Conservation (phyloP, 2,797 vertebrate genomes). For the Psittacula derbiana region DNA sequence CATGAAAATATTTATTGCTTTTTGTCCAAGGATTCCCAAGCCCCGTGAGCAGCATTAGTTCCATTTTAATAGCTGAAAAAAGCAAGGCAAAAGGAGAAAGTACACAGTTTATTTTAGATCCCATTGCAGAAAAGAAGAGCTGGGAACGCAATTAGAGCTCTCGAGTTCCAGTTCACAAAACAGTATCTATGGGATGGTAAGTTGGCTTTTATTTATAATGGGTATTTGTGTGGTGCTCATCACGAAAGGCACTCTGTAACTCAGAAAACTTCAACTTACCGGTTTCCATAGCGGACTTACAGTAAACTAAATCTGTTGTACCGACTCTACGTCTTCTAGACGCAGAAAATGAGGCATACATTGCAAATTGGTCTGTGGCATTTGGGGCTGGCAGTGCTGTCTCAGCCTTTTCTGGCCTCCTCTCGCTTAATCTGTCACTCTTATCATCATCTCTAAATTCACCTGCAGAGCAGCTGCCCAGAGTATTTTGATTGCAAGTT, state of each 20-base stretch:
- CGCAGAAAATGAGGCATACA: background rate
- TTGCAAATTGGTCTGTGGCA: background rate
- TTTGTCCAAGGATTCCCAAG: background rate
- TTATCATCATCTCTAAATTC: conserved; percentile 33
- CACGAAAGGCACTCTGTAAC: background rate
- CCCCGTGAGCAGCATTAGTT: background rate
- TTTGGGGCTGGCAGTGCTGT: background rate
- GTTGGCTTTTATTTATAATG: background rate
- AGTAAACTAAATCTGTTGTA: background rate
- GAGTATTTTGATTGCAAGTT: background rate
- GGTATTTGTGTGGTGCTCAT: background rate
- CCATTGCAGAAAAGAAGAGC: background rate
- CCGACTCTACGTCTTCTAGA: background rate
- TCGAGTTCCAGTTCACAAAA: background rate
- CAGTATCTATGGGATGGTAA: background rate
- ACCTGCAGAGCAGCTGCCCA: conserved; percentile 18
- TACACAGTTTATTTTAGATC: background rate
- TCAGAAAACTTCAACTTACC: background rate
- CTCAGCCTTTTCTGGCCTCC: conserved; percentile 8
- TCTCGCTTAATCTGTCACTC: background rate
- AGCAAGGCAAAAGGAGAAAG: background rate
- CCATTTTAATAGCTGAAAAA: background rate
- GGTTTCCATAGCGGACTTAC: background rate
- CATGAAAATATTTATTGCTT: background rate
- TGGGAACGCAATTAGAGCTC: background rate